Base-by-base conservation (phyloP, 2,797 vertebrate genomes). In the Emydoidea blandingii region DNA sequence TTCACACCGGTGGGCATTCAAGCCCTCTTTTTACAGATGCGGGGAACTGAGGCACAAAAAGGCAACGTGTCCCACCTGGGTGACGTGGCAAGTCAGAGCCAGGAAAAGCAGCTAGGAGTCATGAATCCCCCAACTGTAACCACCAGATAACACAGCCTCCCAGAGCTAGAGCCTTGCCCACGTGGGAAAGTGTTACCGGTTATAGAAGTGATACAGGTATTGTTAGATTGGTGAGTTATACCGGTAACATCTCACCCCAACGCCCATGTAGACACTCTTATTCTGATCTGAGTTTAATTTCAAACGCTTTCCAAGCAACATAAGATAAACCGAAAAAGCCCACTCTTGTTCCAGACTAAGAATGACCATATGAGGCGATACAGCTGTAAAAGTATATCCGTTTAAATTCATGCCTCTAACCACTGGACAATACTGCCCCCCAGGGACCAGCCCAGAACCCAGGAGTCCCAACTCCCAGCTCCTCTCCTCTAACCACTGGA, bases 171-270 rank as follows among this genome's bases (percentile, higher is more conserved):
- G 47, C 87, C 53, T 15, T 27, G 2, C n/a, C 29, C 79, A 31
- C 0, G 0, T 1, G 10, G 41, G 47, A 78, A 53, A n/a, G 53
- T 4, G 31, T 78, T n/a, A 0, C 5, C 31, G 1, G 1, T 21
- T 1, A 47, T 4, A 0, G 8, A 0, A 0, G 52, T 3, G 0
- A 65, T 34, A n/a, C 8, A 8, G 15, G 31, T 65, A 65, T 31
- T 3, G 59, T 18, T 65, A 65, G 59, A 65, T n/a, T 65, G 59
- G 31, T 65, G 59, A 57, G 27, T 57, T 57, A 57, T n/a, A n/a
- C 31, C 15, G 7, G 15, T 65, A 34, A 8, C 34, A 18, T 2
- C 14, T n/a, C 62, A 15, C 62, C 34, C 16, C 62, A n/a, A 21
- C 4, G 6, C 12, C 16, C 18, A 21, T 21, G 21, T 81, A 47